A percentile compares a stretch with the other conserved stretches of the same genome.
Conservation (phyloP, 2,888 invertebrate species). For the Tethea ocularis region DNA sequence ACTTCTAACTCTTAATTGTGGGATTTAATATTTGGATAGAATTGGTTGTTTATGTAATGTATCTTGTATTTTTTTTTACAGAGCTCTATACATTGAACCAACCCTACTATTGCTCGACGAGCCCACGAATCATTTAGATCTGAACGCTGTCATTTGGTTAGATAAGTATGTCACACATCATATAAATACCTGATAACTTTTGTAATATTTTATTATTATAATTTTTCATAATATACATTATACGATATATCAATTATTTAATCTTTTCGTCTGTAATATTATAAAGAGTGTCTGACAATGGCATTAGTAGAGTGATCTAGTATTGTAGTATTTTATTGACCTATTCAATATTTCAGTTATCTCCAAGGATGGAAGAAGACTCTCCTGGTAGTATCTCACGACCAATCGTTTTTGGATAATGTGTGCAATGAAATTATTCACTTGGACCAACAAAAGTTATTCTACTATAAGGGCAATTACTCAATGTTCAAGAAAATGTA, state of each 20-base stretch:
- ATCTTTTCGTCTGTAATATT: too few relatives aligned
- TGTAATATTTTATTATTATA: too few relatives aligned
- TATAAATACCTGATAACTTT: too few relatives aligned
- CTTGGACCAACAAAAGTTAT: conserved; percentile 95
- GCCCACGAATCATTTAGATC: conserved; percentile 99
- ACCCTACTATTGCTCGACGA: conserved; percentile 98
- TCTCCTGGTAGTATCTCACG: conserved; percentile 98
- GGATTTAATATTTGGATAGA: background rate
- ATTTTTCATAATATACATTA: too few relatives aligned
- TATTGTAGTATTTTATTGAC: background rate
- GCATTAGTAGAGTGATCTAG: too few relatives aligned
- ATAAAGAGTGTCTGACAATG: too few relatives aligned
- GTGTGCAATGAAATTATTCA: conserved; percentile 99
- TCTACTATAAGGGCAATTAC: conserved; percentile 99
- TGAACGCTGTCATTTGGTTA: conserved; percentile 99
- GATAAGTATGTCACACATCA: conserved; percentile 90
- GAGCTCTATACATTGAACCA: conserved; percentile 98
- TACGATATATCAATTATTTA: too few relatives aligned
- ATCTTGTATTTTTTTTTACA: conserved; percentile 55
- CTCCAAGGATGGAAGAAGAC: conserved; percentile 99
- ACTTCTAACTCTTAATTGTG: too few relatives aligned
- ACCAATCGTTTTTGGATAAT: conserved; percentile 99
- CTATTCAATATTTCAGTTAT: conserved; percentile 85
- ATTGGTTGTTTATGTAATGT: background rate
- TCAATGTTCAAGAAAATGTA: conserved; percentile 99